Evolutionary conservation across 2,113 vertebrate genomes (phyloP).

Genomic region (Phocoena phocoena): DNA sequence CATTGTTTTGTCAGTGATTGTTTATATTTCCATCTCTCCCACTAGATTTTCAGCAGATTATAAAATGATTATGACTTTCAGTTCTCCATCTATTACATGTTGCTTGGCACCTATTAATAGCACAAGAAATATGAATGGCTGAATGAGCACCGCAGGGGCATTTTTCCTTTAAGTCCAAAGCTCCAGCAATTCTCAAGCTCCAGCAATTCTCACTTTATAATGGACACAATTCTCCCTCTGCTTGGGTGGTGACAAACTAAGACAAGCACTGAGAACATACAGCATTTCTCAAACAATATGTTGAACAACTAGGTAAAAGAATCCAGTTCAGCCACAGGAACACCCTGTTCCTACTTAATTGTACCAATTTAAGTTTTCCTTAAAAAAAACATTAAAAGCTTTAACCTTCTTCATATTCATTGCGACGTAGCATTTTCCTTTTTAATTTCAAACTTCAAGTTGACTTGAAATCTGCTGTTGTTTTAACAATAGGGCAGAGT

Average conservation of each 20-base stretch:
- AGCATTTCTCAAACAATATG: neutral
- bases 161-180: neutral
- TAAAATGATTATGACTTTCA: neutral
- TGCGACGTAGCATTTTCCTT: constrained; percentile 37
- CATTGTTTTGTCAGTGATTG: neutral
- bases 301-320: neutral
- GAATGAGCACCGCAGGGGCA: neutral
- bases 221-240: neutral
- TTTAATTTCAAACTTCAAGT: constrained; percentile 41
- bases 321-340: neutral
- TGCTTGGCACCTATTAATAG: neutral
- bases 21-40: neutral
- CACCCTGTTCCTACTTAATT: neutral
- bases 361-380: neutral
- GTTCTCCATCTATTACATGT: neutral
- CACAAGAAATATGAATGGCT: neutral
- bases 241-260: neutral
- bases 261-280: neutral
- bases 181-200: neutral
- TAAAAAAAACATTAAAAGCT: neutral
- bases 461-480: neutral
- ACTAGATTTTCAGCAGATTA: neutral
- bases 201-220: neutral
- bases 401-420: constrained; percentile 37
- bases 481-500: constrained; percentile 42